These are phyloP conservation scores for Actinopyga echinites DNA, from an alignment of 53 echinoderm and acorn worm species.

Conservation along the genomic window DNA sequence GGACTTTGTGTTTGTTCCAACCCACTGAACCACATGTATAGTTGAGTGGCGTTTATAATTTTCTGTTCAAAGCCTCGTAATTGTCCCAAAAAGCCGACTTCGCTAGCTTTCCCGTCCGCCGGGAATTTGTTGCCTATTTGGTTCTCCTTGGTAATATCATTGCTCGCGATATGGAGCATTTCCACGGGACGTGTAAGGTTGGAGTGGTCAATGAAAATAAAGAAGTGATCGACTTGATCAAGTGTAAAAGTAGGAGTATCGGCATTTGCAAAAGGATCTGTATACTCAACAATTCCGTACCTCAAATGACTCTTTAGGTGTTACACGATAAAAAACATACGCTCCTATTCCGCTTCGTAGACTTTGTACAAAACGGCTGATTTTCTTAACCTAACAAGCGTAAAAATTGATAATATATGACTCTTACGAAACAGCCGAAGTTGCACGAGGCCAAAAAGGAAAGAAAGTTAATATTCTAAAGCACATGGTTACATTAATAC, in stretches of 20 bases:
- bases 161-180: too few relatives aligned
- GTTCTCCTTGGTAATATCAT: too few relatives aligned
- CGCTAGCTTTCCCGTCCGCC: neutral
- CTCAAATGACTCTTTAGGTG: too few relatives aligned
- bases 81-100: constrained; percentile 16
- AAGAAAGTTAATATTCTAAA: too few relatives aligned
- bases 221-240: too few relatives aligned
- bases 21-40: neutral
- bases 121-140: neutral
- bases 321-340: neutral
- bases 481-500: too few relatives aligned
- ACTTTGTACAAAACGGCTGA: constrained; percentile 28
- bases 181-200: too few relatives aligned
- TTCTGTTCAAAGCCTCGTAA: constrained; percentile 32
- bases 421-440: neutral
- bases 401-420: constrained; percentile 14
- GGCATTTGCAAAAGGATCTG: too few relatives aligned
- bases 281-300: too few relatives aligned
- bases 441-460: neutral
- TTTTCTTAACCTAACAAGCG: constrained; percentile 28
- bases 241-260: too few relatives aligned
- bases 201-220: too few relatives aligned
- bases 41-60: constrained; percentile 12
- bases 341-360: constrained; percentile 28
- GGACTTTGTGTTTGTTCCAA: constrained; percentile 19